phyloP scores from a whole-genome alignment of 2,113 vertebrate genomes.

The Aptenodytes patagonicus region DNA sequence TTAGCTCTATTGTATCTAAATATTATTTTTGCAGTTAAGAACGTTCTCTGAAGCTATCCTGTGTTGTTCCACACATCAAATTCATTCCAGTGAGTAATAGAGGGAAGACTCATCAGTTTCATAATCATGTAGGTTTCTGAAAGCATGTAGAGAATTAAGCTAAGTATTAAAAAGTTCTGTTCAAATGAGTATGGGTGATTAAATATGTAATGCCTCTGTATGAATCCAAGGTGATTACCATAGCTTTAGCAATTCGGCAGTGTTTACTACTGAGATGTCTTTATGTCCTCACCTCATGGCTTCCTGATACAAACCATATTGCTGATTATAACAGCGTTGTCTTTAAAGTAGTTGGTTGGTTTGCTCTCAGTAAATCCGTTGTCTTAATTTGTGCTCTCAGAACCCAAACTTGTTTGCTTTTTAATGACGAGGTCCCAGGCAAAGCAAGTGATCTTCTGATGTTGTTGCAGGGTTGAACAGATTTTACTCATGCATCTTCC shows the following conservation, averaged over 20 bases:
- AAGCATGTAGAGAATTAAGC: neutral
- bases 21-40: neutral
- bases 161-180: neutral
- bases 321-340: neutral
- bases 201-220: neutral
- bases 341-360: neutral
- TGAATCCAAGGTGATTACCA: neutral
- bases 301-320: neutral
- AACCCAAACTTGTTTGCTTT: neutral
- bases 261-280: neutral
- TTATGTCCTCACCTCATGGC: neutral
- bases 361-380: neutral
- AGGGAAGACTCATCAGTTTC: conserved; percentile 1
- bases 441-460: neutral
- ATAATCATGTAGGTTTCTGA: neutral
- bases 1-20: neutral
- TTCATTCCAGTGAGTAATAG: neutral
- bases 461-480: neutral
- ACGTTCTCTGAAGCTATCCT: neutral
- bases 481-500: neutral
- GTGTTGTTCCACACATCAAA: neutral
- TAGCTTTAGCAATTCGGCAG: neutral
- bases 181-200: neutral
- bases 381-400: neutral
- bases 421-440: neutral